phyloP scores from a whole-genome alignment of 1,140 invertebrate genomes.

The Trigoniulus corallinus region DNA sequence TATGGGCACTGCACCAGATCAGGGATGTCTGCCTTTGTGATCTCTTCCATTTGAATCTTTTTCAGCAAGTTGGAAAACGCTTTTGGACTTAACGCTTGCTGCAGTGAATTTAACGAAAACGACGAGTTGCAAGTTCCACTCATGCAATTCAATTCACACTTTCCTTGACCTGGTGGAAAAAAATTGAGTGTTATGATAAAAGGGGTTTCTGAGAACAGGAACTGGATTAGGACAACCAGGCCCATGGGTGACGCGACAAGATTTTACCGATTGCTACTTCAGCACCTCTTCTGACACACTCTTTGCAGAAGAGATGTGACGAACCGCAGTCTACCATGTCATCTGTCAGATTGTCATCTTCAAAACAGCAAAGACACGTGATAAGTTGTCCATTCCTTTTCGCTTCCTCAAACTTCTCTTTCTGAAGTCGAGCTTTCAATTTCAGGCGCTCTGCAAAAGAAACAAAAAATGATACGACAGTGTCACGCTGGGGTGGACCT shows the following conservation, averaged over 20 bases:
- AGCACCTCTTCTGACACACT: conserved; percentile 32
- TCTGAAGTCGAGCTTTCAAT: background rate
- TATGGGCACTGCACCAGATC: conserved; percentile 44
- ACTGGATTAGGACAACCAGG: no score
- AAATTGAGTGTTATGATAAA: background rate
- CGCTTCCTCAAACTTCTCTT: background rate
- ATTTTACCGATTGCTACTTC: conserved; percentile 33
- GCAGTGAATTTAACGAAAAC: conserved; percentile 17
- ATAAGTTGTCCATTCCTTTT: background rate
- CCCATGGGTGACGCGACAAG: background rate
- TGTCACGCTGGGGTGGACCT: no score
- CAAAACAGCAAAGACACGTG: conserved; percentile 38
- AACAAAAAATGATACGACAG: background rate
- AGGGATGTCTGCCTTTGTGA: conserved; percentile 37
- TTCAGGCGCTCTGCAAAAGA: background rate
- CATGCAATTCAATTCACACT: background rate
- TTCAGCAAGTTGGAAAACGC: conserved; percentile 35
- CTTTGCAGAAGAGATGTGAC: conserved; percentile 39
- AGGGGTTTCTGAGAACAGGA: no score
- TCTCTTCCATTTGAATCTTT: conserved; percentile 37
- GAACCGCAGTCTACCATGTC: conserved; percentile 24
- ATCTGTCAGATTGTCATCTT: conserved; percentile 38
- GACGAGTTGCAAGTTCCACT: conserved; percentile 15
- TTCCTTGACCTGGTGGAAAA: background rate
- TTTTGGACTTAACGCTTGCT: conserved; percentile 29